Evolutionary conservation across 2,888 invertebrate species (phyloP).

Genomic region (Metopia argyrocephala): DNA sequence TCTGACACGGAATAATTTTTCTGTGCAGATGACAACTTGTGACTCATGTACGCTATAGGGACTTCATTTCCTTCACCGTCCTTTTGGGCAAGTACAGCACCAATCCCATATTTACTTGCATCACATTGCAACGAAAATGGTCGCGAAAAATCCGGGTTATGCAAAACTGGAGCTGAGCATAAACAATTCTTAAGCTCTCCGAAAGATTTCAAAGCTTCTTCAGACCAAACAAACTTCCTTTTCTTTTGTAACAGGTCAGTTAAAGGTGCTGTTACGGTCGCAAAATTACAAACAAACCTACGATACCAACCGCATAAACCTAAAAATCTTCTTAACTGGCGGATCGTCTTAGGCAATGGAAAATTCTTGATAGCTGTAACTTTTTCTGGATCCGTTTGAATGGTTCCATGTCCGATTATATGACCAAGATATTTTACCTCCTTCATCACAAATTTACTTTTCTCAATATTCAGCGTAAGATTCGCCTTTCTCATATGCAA

Average conservation of each 20-base stretch:
- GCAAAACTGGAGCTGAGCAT: background rate
- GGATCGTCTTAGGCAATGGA: slow-evolving; percentile 1
- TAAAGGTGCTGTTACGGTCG: background rate
- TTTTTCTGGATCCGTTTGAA: slow-evolving; percentile 11
- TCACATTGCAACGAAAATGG: too few relatives aligned
- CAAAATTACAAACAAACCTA: slow-evolving; percentile 17
- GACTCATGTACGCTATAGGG: too few relatives aligned
- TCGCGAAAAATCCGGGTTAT: slow-evolving; percentile 2
- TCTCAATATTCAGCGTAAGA: too few relatives aligned
- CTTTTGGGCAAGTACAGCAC: too few relatives aligned
- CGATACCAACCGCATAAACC: too few relatives aligned
- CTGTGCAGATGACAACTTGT: too few relatives aligned
- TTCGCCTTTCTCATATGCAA: slow-evolving; percentile 10
- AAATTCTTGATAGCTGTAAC: background rate
- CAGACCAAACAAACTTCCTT: background rate
- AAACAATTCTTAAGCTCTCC: background rate
- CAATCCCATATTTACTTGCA: too few relatives aligned
- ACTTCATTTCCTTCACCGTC: too few relatives aligned
- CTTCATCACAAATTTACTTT: too few relatives aligned
- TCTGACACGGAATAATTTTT: too few relatives aligned
- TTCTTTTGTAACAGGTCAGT: slow-evolving; percentile 19
- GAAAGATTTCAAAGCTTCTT: slow-evolving; percentile 3
- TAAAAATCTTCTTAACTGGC: slow-evolving; percentile 18
- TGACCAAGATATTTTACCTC: slow-evolving; percentile 4
- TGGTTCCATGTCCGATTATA: too few relatives aligned